These are phyloP conservation scores for Asbolus verrucosus DNA, from an alignment of 1,140 invertebrate genomes.

Conservation along the genomic window DNA sequence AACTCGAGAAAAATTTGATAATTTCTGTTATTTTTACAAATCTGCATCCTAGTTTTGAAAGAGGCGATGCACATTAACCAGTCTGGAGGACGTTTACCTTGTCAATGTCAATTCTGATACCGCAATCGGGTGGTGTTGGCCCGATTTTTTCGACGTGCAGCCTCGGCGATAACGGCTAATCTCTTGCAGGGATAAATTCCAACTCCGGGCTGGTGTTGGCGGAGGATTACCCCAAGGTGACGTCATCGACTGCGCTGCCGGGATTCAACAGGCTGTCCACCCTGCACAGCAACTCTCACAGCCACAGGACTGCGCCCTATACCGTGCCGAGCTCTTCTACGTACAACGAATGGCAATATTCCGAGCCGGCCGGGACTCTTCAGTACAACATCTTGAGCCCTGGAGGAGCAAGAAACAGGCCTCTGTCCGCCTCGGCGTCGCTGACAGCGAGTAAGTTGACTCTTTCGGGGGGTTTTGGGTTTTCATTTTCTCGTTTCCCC, in stretches of 20 bases:
- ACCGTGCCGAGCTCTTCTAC: constrained; percentile 46
- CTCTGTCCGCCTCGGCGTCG: constrained; percentile 66
- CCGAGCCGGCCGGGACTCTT: constrained; percentile 13
- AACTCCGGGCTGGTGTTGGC: constrained; percentile 49
- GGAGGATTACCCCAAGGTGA: constrained; percentile 59
- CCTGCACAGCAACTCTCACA: constrained; percentile 46
- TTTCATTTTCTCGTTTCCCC: constrained; percentile 22
- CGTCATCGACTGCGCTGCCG: constrained; percentile 56
- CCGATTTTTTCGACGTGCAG: no score
- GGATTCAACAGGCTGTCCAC: constrained; percentile 59
- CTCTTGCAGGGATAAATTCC: constrained; percentile 58
- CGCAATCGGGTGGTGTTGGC: no score
- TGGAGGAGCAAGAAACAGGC: constrained; percentile 47
- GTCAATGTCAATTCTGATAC: no score
- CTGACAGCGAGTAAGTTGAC: constrained; percentile 67
- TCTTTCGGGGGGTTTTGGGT: not conserved
- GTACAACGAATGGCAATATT: constrained; percentile 54
- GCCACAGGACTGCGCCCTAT: constrained; percentile 49
- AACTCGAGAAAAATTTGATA: constrained; percentile 34
- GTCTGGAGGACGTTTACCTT: no score
- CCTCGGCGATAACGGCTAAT: no score
- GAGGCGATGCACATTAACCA: not conserved
- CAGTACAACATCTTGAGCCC: constrained; percentile 47
- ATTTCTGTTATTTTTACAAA: constrained; percentile 41
- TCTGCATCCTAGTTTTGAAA: constrained; percentile 1